These are phyloP conservation scores for Lacanobia oleracea DNA, from an alignment of 2,888 invertebrate species.

Conservation along the genomic window DNA sequence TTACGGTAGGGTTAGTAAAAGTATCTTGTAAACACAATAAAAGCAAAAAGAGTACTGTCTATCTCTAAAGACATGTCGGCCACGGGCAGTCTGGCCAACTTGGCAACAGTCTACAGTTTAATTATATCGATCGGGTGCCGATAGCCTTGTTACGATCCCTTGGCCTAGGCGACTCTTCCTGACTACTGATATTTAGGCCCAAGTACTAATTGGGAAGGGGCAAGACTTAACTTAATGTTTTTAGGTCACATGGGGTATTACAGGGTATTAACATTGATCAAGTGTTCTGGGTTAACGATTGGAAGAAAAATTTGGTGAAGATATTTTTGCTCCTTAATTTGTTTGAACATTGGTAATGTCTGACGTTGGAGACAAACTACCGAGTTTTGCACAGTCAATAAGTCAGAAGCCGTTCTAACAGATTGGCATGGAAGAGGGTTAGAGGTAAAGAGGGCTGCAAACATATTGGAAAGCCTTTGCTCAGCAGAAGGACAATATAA, in stretches of 20 bases:
- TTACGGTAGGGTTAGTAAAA: not conserved
- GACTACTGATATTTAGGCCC: conserved; percentile 38
- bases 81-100: conserved; percentile 84
- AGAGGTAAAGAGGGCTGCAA: not conserved
- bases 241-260: conserved; percentile 27
- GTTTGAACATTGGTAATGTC: not conserved
- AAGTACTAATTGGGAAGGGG: conserved; percentile 7
- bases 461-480: too few relatives aligned
- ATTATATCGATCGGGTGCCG: conserved; percentile 81
- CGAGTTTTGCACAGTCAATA: too few relatives aligned
- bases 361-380: too few relatives aligned
- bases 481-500: not conserved
- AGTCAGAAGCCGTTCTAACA: not conserved
- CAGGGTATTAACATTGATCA: not conserved
- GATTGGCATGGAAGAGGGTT: not conserved
- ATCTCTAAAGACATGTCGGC: conserved; percentile 71
- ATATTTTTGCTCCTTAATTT: not conserved
- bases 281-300: not conserved
- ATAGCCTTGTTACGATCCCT: conserved; percentile 71
- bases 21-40: conserved; percentile 11
- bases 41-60: conserved; percentile 43
- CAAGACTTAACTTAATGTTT: conserved; percentile 25
- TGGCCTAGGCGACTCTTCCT: conserved; percentile 69
- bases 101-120: conserved; percentile 83
- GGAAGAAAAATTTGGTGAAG: not conserved